phyloP scores from a whole-genome alignment of 2,888 invertebrate species.

The Amphimallon solstitiale region DNA sequence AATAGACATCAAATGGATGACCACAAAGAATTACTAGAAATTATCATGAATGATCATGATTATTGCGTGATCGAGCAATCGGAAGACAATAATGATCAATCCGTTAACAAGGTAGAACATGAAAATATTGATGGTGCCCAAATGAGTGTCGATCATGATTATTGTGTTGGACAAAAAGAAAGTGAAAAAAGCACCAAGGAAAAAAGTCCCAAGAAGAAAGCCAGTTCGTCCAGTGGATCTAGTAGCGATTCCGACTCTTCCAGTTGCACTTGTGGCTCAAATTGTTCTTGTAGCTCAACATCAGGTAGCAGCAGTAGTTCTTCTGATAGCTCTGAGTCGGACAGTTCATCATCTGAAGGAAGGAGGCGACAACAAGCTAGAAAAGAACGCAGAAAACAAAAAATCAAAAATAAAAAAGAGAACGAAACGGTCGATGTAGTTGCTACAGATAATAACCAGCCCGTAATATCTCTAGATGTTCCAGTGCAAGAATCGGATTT shows the following conservation, averaged over 20 bases:
- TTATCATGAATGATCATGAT: constrained; percentile 74
- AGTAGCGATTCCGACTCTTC: constrained; percentile 80
- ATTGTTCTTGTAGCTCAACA: constrained; percentile 82
- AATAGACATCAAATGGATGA: constrained; percentile 14
- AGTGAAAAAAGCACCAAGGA: constrained; percentile 33
- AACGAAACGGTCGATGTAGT: constrained; percentile 65
- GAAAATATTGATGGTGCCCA: constrained; percentile 58
- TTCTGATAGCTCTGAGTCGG: constrained; percentile 67
- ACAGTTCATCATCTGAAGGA: constrained; percentile 71
- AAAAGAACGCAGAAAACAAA: constrained; percentile 60
- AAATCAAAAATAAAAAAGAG: constrained; percentile 57
- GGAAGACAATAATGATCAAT: constrained; percentile 47
- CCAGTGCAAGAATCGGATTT: constrained; percentile 83
- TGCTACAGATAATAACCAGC: constrained; percentile 62
- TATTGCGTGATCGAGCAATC: constrained; percentile 69
- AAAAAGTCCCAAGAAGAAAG: constrained; percentile 64
- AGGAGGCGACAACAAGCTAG: constrained; percentile 61
- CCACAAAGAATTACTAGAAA: constrained; percentile 41
- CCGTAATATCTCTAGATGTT: constrained; percentile 62
- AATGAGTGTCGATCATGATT: constrained; percentile 63
- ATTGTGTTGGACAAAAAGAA: constrained; percentile 53
- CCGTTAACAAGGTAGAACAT: constrained; percentile 44
- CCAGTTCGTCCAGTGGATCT: constrained; percentile 78
- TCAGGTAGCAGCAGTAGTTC: constrained; percentile 68
- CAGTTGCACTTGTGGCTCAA: constrained; percentile 84